A percentile compares a stretch with the other conserved stretches of the same genome.
phyloP scores from a whole-genome alignment of 2,888 invertebrate genomes.

The Perizoma flavofasciatum region DNA sequence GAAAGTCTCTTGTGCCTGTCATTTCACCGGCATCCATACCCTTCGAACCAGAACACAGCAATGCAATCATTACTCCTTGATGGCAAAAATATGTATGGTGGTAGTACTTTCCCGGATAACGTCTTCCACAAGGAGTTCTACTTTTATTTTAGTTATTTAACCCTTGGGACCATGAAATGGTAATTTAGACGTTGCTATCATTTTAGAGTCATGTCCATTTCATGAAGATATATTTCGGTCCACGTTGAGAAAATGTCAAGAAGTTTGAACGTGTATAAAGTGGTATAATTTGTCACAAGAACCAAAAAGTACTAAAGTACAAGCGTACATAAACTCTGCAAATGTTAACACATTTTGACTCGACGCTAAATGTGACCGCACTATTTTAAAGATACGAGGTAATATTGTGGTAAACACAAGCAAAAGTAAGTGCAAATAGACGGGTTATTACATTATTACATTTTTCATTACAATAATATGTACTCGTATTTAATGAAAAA shows the following conservation, averaged over 20 bases:
- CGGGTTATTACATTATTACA: background rate
- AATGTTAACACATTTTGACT: slow-evolving; percentile 48
- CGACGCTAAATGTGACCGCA: slow-evolving; percentile 41
- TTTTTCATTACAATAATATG: background rate
- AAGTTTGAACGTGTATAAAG: slow-evolving; percentile 50
- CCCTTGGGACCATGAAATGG: background rate
- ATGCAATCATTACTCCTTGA: no score
- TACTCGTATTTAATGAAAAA: background rate
- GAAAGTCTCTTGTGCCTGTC: no score
- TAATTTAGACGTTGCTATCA: background rate
- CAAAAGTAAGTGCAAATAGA: background rate
- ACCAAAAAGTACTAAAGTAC: slow-evolving; percentile 45
- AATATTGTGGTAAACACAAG: background rate
- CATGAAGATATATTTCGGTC: slow-evolving; percentile 19
- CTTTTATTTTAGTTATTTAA: no score
- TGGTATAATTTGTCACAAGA: slow-evolving; percentile 47
- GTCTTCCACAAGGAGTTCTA: no score
- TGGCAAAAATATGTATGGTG: no score
- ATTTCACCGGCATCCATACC: no score
- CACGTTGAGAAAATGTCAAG: slow-evolving; percentile 37
- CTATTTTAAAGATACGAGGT: slow-evolving; percentile 34
- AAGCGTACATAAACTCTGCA: slow-evolving; percentile 43
- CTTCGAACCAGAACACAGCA: no score
- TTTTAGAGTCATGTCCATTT: slow-evolving; percentile 12
- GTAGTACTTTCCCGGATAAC: no score